Percentiles rank a stretch among this genome's conserved stretches.
Evolutionary conservation across 2,113 vertebrate species (phyloP).

Genomic region (Sialia sialis): DNA sequence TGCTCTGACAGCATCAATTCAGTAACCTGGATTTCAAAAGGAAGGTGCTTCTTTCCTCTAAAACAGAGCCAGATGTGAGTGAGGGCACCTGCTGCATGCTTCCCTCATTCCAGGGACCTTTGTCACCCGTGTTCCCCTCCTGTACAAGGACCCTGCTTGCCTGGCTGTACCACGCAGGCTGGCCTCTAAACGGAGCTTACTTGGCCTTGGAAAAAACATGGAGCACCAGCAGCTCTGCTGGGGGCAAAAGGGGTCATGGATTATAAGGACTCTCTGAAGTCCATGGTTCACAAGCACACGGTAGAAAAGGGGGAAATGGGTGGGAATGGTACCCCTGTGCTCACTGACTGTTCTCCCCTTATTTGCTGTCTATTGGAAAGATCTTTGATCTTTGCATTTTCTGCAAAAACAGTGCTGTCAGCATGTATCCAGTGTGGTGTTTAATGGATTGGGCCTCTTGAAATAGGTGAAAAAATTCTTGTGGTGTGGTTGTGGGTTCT

Average conservation of each 20-base stretch:
- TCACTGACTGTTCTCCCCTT: not conserved
- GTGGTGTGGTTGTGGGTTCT: not conserved
- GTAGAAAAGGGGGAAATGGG: not conserved
- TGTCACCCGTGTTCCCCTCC: not conserved
- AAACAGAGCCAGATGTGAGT: not conserved
- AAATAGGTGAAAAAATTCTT: not conserved
- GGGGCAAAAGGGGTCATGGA: not conserved
- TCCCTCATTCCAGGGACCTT: not conserved
- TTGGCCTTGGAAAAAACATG: not conserved
- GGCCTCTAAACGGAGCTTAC: not conserved
- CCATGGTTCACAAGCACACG: not conserved
- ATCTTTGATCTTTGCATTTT: not conserved
- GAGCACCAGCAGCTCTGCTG: fast-evolving
- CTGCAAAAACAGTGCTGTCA: not conserved
- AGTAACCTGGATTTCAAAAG: not conserved
- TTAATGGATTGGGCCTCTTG: not conserved
- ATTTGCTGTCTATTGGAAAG: not conserved
- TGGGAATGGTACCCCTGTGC: not conserved
- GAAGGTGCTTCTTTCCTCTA: not conserved
- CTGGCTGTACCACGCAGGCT: not conserved
- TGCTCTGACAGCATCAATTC: not conserved
- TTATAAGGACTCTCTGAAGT: not conserved
- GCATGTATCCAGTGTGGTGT: not conserved
- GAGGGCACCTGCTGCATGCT: not conserved
- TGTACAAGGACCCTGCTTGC: not conserved